Percentiles rank a stretch among this genome's conserved stretches.
Conservation (phyloP, 2,797 vertebrate species). For the Geotrypetes seraphini region DNA sequence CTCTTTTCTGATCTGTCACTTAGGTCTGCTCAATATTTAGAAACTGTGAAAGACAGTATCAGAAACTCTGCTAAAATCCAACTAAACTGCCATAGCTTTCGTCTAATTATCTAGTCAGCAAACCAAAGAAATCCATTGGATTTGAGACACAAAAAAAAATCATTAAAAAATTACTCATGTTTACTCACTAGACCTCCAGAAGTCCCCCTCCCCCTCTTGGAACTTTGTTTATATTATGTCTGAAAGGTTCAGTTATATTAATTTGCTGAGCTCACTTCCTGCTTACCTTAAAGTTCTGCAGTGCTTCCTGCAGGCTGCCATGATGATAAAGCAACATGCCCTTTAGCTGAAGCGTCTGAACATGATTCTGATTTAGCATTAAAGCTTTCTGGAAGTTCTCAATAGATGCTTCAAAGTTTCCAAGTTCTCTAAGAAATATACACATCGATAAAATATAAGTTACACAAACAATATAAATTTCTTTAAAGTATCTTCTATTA, state of each 20-base stretch:
- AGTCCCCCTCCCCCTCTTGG: not conserved
- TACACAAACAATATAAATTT: not conserved
- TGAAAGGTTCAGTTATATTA: no score
- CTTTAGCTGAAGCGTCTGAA: slow-evolving; percentile 88
- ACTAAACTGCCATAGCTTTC: no score
- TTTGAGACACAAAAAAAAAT: no score
- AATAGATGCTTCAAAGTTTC: slow-evolving; percentile 89
- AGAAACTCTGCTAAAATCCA: no score
- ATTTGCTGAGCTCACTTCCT: no score
- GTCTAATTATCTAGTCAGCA: no score
- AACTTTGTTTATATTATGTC: accelerated
- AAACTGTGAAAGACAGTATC: no score
- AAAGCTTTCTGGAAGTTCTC: slow-evolving; percentile 95
- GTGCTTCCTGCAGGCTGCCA: slow-evolving; percentile 83
- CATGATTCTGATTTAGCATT: slow-evolving; percentile 91
- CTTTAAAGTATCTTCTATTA: no score
- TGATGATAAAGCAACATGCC: slow-evolving; percentile 98
- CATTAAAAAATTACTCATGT: no score
- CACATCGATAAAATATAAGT: not conserved
- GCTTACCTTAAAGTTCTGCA: slow-evolving; percentile 89
- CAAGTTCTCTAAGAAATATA: slow-evolving; percentile 72
- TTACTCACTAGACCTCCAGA: not conserved
- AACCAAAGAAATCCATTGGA: no score
- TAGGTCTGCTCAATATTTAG: no score
- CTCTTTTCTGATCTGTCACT: no score